Evolutionary conservation across 2,888 invertebrate species (phyloP), one percentile per base, ranked within the genome.

Genomic region (Megalurothrips usitatus): DNA sequence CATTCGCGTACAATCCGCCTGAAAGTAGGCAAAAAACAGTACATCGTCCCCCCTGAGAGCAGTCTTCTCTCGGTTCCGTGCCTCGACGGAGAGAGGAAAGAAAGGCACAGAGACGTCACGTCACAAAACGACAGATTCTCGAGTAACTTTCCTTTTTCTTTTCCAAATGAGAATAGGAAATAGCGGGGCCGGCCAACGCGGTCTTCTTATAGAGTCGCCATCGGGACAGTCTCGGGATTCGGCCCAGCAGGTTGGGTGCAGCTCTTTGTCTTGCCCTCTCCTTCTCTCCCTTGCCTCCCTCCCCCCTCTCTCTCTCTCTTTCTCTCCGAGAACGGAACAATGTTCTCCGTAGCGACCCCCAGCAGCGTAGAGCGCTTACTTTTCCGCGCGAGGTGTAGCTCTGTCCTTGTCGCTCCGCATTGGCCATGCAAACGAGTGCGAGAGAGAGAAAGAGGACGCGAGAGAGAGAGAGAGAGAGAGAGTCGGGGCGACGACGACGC

Each of bases 291-390:
- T 63, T 6, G 17, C n/a, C 63, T 63, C 63, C n/a, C 63, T 63
- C 63, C n/a, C 63, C 63, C n/a, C 63, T 68, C 68, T 68, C 68
- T 68, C 68, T 68, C 68, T 19, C 68, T 75, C 68, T 26, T 26
- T 12, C 68, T 75, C 58, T 58, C 58, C 58, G 14, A 43, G 34
- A 43, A 43, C 3, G 34, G 34, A 43, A 43, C 34, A 43, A 43
- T 43, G 34, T 43, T 43, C 34, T 6, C 34, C 34, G 34, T 2
- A 4, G 3, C 34, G 34, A 43, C 34, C 34, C 34, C 34, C 34
- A 43, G 34, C 34, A 43, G 34, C 34, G 34, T 43, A 43, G 34
- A 43, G 34, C n/a, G 52, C 34, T 43, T 43, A 43, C 34, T 43
- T 43, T 43, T 6, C 52, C 14, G 52, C 14, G 19, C 17, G 58